Conservation (phyloP, 2,797 vertebrate genomes). For the Argyrosomus regius region DNA sequence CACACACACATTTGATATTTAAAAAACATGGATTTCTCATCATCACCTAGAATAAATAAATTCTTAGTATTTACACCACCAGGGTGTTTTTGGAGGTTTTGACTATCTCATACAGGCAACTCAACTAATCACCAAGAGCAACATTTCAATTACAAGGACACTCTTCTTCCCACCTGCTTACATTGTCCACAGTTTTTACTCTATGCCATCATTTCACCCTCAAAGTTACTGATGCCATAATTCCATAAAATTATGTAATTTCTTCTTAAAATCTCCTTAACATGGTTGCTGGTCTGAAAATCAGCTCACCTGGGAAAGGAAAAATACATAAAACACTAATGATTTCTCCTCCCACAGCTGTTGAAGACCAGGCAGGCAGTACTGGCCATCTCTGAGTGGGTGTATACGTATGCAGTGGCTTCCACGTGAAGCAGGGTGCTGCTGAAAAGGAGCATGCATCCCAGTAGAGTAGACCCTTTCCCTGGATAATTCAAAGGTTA, state of each 20-base stretch:
- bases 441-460: conserved; percentile 10
- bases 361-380: neutral
- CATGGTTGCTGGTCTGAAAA: conserved; percentile 4
- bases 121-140: neutral
- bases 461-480: neutral
- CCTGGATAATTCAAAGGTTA: conserved; percentile 43
- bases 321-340: neutral
- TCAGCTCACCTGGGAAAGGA: conserved; percentile 2
- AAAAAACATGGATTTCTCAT: neutral
- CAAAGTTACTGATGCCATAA: neutral
- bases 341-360: neutral
- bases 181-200: no score
- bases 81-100: neutral
- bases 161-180: no score
- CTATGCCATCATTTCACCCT: neutral
- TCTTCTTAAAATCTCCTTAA: neutral
- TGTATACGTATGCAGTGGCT: neutral
- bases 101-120: neutral
- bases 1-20: neutral
- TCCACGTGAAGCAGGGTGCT: conserved; percentile 20
- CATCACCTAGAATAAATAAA: neutral
- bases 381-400: neutral
- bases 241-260: neutral
- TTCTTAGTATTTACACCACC: neutral
- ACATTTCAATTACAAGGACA: no score